phyloP scores from a whole-genome alignment of 1,140 invertebrate genomes.

The Lysiphlebus fabarum region DNA sequence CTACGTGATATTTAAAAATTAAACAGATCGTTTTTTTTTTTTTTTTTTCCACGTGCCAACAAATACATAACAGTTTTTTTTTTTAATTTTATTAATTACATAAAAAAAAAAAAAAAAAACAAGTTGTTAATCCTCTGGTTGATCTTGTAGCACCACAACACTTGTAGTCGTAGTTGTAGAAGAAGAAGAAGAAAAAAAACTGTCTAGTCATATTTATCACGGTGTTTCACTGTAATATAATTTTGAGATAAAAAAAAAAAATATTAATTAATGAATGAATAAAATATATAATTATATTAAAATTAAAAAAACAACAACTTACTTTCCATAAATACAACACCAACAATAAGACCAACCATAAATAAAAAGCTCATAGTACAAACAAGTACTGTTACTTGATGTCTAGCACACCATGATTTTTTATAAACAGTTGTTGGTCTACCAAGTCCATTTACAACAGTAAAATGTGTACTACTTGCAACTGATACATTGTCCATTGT shows the following conservation, averaged over 20 bases:
- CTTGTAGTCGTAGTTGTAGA: no score
- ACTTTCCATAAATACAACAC: constrained; percentile 62
- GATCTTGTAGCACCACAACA: no score
- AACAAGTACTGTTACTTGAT: constrained; percentile 75
- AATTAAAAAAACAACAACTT: constrained; percentile 33
- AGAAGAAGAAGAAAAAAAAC: no score
- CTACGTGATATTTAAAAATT: no score
- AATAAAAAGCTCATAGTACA: constrained; percentile 76
- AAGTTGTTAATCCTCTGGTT: no score
- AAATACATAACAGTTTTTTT: background rate
- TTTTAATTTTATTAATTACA: no score
- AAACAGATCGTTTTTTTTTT: no score
- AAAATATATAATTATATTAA: background rate
- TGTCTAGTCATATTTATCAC: constrained; percentile 49
- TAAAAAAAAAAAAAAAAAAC: no score
- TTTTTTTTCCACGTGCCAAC: no score
- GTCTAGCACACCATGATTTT: constrained; percentile 70
- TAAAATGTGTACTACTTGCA: constrained; percentile 81
- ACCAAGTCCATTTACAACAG: constrained; percentile 75
- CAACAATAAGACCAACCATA: constrained; percentile 70
- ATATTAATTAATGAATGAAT: constrained; percentile 10
- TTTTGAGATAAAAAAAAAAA: constrained; percentile 14
- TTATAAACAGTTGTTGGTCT: constrained; percentile 57
- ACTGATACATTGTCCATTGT: constrained; percentile 67
- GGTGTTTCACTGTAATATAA: constrained; percentile 62